Conservation (phyloP, 2,113 vertebrate species). For the Microcebus lehilahytsara region DNA sequence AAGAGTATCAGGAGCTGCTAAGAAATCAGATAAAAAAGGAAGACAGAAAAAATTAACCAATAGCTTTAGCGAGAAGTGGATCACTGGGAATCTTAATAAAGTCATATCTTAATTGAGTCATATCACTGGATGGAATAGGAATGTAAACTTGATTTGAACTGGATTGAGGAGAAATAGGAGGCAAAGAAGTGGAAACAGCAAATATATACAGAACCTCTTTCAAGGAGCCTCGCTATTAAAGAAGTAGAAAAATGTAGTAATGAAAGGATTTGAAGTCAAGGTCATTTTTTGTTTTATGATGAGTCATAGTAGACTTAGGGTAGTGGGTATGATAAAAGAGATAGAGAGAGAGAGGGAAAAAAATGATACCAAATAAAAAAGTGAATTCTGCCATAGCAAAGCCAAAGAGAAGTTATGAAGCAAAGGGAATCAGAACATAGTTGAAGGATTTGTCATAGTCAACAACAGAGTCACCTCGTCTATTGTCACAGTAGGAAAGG, state of each 20-base stretch:
- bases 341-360: background rate
- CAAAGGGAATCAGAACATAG: background rate
- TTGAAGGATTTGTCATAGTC: background rate
- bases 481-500: background rate
- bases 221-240: background rate
- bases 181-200: background rate
- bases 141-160: background rate
- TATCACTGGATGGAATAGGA: background rate
- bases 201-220: background rate
- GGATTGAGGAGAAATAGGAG: background rate
- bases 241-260: background rate
- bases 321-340: background rate
- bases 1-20: background rate
- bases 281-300: background rate
- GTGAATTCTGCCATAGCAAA: background rate
- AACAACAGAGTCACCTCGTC: background rate
- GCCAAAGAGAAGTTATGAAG: background rate
- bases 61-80: background rate
- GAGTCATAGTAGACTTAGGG: background rate
- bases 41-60: background rate
- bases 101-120: too few species aligned
- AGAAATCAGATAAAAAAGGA: background rate
- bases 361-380: background rate
- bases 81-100: background rate
- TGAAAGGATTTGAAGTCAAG: background rate